These are phyloP conservation scores for Liodrosophila aerea DNA, from an alignment of 2,888 invertebrate species.

Conservation along the genomic window DNA sequence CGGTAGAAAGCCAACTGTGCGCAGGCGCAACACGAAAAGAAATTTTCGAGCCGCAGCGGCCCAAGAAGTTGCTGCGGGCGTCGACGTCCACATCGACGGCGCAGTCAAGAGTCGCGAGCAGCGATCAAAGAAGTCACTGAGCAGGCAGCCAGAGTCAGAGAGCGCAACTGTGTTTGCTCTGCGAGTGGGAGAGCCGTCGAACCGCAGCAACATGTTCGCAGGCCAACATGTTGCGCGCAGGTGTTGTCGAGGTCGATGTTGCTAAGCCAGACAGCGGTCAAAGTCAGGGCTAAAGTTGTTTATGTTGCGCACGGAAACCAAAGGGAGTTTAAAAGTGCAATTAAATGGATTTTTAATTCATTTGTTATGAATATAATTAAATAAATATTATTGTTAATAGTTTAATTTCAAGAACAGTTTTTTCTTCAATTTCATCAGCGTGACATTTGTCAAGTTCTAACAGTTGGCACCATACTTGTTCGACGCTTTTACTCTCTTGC, in stretches of 20 bases:
- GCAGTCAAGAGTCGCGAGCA: conserved; percentile 16
- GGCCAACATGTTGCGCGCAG: conserved; percentile 62
- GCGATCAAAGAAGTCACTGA: conserved; percentile 58
- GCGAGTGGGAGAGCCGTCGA: conserved; percentile 16
- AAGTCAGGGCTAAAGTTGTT: conserved; percentile 80
- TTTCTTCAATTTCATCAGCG: background rate
- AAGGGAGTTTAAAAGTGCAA: background rate
- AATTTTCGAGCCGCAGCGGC: conserved; percentile 76
- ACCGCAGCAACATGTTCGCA: conserved; percentile 44
- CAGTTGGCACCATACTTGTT: conserved; percentile 49
- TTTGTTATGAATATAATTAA: background rate
- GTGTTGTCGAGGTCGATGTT: conserved; percentile 60
- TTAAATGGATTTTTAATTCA: background rate
- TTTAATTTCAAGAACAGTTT: background rate
- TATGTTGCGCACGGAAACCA: conserved; percentile 36
- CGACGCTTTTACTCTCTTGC: conserved; percentile 47
- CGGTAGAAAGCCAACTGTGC: conserved; percentile 83
- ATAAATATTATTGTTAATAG: background rate
- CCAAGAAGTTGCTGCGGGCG: conserved; percentile 42
- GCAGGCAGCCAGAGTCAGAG: conserved; percentile 15
- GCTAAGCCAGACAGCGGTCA: conserved; percentile 72
- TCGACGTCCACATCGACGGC: conserved; percentile 22
- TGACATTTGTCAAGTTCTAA: conserved; percentile 35
- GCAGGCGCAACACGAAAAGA: conserved; percentile 81
- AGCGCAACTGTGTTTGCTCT: background rate